phyloP scores from a whole-genome alignment of 2,888 invertebrate genomes.

The Julus scanicus region DNA sequence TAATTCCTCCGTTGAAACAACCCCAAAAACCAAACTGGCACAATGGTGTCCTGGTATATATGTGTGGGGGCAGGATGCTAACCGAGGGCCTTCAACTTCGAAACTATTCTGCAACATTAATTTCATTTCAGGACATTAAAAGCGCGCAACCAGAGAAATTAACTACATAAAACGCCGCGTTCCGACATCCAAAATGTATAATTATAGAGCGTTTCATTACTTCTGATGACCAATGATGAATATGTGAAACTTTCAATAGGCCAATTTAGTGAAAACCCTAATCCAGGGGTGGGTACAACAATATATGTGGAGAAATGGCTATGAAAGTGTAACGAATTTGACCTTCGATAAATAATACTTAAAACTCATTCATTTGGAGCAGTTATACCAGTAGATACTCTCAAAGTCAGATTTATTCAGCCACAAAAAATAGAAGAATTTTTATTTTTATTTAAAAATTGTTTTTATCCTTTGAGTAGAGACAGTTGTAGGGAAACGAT shows the following conservation, averaged over 20 bases:
- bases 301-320: too few species aligned
- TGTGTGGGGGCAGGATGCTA: too few species aligned
- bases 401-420: too few species aligned
- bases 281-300: too few species aligned
- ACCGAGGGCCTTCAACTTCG: not conserved
- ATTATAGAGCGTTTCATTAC: not conserved
- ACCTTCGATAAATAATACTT: too few species aligned
- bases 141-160: not conserved
- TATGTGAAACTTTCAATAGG: not conserved
- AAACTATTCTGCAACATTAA: not conserved
- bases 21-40: not conserved
- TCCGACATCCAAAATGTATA: not conserved
- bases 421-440: too few species aligned
- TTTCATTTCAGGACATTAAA: not conserved
- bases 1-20: not conserved
- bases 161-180: not conserved
- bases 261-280: not conserved
- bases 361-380: too few species aligned
- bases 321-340: too few species aligned
- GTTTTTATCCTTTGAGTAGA: too few species aligned
- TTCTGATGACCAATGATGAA: slow-evolving; percentile 2
- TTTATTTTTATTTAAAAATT: too few species aligned
- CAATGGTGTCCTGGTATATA: not conserved
- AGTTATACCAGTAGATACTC: too few species aligned
- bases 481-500: too few species aligned